These are phyloP conservation scores for Trematomus bernacchii DNA, from an alignment of 2,797 vertebrate species.

Conservation along the genomic window DNA sequence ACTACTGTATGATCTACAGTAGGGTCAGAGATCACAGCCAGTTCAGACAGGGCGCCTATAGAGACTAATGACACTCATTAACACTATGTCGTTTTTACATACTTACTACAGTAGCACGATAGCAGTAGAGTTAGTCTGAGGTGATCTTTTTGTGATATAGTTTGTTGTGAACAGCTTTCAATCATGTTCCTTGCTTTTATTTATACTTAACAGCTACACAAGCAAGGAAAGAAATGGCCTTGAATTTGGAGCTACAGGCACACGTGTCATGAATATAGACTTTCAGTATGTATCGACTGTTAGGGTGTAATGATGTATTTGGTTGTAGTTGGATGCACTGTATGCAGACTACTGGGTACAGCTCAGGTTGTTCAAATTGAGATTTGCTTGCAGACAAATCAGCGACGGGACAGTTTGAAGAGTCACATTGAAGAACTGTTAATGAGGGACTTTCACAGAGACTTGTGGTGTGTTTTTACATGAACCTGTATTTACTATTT, in stretches of 20 bases:
- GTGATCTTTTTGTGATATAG: slow-evolving; percentile 17
- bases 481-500: slow-evolving; percentile 23
- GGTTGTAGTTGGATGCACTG: slow-evolving; percentile 69
- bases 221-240: slow-evolving; percentile 51
- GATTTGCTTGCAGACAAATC: slow-evolving; percentile 47
- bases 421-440: slow-evolving; percentile 19
- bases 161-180: slow-evolving; percentile 21
- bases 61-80: slow-evolving; percentile 36
- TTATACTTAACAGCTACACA: slow-evolving; percentile 29
- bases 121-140: slow-evolving; percentile 25
- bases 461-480: slow-evolving; percentile 34
- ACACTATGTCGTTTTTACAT: slow-evolving; percentile 41
- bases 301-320: slow-evolving; percentile 41
- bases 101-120: slow-evolving; percentile 45
- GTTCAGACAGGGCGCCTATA: slow-evolving; percentile 38
- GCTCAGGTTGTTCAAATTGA: slow-evolving; percentile 67
- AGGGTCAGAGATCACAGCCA: slow-evolving; percentile 54
- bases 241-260: slow-evolving; percentile 28
- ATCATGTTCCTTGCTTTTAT: slow-evolving; percentile 41
- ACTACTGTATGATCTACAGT: slow-evolving; percentile 52
- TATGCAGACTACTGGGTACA: slow-evolving; percentile 67
- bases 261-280: slow-evolving; percentile 17
- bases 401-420: slow-evolving; percentile 9
- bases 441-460: slow-evolving; percentile 27
- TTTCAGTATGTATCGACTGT: slow-evolving; percentile 41